phyloP scores from a whole-genome alignment of 1,140 invertebrate genomes.

The Tetragonula clypearis region DNA sequence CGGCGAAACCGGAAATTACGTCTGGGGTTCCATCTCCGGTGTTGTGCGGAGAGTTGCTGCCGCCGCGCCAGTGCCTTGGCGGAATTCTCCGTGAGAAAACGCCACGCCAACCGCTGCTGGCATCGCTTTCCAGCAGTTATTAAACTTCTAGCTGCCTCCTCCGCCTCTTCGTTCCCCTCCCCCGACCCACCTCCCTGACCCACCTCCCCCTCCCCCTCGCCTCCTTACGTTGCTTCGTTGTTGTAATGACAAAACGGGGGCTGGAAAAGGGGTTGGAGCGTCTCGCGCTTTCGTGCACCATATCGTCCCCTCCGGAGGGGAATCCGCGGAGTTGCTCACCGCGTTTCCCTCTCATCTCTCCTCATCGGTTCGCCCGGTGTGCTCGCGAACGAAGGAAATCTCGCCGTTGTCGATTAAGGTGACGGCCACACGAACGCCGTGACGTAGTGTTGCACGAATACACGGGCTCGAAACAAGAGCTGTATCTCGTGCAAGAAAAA shows the following conservation, averaged over 20 bases:
- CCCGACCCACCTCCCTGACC: background rate
- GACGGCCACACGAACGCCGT: too few relatives aligned
- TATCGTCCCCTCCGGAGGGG: background rate
- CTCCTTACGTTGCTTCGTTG: background rate
- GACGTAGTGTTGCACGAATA: too few relatives aligned
- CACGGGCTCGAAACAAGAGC: too few relatives aligned
- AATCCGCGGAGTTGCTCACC: background rate
- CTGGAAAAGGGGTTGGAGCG: background rate
- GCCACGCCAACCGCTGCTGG: slow-evolving; percentile 22
- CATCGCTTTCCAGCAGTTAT: slow-evolving; percentile 66
- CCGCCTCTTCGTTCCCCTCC: slow-evolving; percentile 4
- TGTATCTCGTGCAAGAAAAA: too few relatives aligned
- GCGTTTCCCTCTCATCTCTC: background rate
- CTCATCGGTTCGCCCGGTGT: background rate
- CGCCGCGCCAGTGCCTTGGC: slow-evolving; percentile 56
- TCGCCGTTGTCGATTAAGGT: background rate
- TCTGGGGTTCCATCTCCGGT: slow-evolving; percentile 81
- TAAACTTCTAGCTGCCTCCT: slow-evolving; percentile 68
- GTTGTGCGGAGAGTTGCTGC: slow-evolving; percentile 71
- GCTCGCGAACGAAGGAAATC: background rate
- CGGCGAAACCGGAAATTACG: slow-evolving; percentile 80
- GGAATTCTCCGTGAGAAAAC: slow-evolving; percentile 71
- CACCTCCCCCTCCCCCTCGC: background rate
- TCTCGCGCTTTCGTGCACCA: background rate
- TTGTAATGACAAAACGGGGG: slow-evolving; percentile 16